Evolutionary conservation across 2,888 invertebrate genomes (phyloP), one percentile per base, ranked within the genome.

Genomic region (Ariolimax columbianus): DNA sequence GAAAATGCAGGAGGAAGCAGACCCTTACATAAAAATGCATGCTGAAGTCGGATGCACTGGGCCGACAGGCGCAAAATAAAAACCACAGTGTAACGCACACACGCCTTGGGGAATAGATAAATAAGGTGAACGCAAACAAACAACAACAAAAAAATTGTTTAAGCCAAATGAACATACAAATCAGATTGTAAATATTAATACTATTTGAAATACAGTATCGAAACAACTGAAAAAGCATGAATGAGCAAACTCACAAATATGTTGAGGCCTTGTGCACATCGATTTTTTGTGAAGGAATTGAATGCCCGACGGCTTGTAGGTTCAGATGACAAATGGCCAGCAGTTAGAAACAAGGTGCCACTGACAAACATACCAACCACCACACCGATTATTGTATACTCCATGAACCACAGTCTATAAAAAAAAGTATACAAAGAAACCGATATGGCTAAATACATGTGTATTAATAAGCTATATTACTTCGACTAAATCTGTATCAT

Each of bases 281-380:
- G 87, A 88, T 93, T 93, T 88, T 92, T 92, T 80, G 89, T 89
- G 75, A 90, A 89, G 43, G 92, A 91, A 87, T 91, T 92, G 90
- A 93, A 93, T 55, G 91, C 87, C 72, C 91, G 90, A n/a, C 92
- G 90, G 79, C 91, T 92, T 82, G 91, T 92, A 30, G 92, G 92
- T 51, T 92, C 92, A 7, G 92, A 90, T 33, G 92, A 92, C 84
- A 90, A 84, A 85, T 92, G 91, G 17, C 91, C 90, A 43, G 91
- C 87, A 70, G 91, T 77, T 47, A 93, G 90, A 30, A 92, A 89
- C 40, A 91, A 83, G n/a, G 91, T 91, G 68, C 91, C 92, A 38
- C 92, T 87, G 36, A 92, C 91, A 77, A 92, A 91, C 92, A 92
- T 93, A 17, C 91, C 91, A 70, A 91, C 89, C 30, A 91, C 88